Evolutionary conservation across 2,113 vertebrate genomes (phyloP).

Genomic region (Mirza zaza): DNA sequence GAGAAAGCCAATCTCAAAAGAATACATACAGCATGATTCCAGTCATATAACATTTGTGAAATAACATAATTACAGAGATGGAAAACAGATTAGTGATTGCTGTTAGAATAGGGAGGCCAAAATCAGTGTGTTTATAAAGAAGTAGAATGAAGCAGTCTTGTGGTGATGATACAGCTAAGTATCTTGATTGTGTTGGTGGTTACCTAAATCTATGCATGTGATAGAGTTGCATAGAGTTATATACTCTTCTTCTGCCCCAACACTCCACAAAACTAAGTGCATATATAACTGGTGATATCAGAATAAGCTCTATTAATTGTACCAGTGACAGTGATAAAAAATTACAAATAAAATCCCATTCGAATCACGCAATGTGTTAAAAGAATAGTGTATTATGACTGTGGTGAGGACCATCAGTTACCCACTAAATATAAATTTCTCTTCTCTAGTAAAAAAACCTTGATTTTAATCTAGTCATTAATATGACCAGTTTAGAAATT

Average conservation of each 20-base stretch:
- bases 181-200: neutral
- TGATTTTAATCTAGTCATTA: neutral
- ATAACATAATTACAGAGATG: neutral
- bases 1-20: neutral
- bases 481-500: neutral
- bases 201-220: neutral
- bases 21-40: neutral
- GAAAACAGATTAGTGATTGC: neutral
- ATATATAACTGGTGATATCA: neutral
- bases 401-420: neutral
- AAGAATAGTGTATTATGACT: neutral
- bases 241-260: neutral
- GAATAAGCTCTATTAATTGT: neutral
- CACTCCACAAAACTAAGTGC: neutral
- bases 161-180: neutral
- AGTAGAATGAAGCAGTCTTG: neutral
- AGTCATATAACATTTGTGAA: neutral
- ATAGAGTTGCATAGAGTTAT: neutral
- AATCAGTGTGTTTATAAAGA: neutral
- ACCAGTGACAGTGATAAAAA: neutral
- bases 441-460: neutral
- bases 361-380: neutral
- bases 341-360: neutral
- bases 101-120: neutral
- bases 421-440: neutral